These are phyloP conservation scores for Calidris pygmaea DNA, from an alignment of 2,113 vertebrate species.

Conservation along the genomic window DNA sequence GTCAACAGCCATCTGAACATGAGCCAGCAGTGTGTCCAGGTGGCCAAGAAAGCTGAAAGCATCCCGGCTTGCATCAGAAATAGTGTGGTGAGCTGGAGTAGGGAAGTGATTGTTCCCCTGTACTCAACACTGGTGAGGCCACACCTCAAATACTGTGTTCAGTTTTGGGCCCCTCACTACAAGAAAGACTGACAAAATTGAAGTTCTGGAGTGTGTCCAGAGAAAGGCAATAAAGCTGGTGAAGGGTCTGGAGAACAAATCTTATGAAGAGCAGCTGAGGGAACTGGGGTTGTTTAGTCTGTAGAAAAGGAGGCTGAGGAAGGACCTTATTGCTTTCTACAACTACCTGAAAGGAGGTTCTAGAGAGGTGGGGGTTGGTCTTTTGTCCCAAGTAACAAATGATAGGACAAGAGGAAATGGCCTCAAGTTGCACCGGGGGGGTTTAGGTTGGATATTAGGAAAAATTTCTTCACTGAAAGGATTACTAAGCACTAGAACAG, in stretches of 20 bases:
- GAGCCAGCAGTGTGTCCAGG: neutral
- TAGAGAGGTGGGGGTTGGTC: neutral
- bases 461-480: neutral
- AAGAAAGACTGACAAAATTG: neutral
- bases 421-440: neutral
- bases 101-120: neutral
- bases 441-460: neutral
- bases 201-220: neutral
- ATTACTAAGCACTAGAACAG: neutral
- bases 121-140: neutral
- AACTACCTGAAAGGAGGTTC: neutral
- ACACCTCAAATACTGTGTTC: neutral
- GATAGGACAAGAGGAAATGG: neutral
- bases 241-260: neutral
- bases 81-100: neutral
- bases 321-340: neutral
- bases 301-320: neutral
- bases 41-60: neutral
- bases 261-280: neutral
- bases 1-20: neutral
- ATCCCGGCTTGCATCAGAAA: neutral
- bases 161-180: neutral
- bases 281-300: neutral
- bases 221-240: neutral
- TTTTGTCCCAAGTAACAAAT: neutral